Evolutionary conservation across 2,888 invertebrate genomes (phyloP), one percentile per base, ranked within the genome.

Genomic region (Oxyteleia sp.): DNA sequence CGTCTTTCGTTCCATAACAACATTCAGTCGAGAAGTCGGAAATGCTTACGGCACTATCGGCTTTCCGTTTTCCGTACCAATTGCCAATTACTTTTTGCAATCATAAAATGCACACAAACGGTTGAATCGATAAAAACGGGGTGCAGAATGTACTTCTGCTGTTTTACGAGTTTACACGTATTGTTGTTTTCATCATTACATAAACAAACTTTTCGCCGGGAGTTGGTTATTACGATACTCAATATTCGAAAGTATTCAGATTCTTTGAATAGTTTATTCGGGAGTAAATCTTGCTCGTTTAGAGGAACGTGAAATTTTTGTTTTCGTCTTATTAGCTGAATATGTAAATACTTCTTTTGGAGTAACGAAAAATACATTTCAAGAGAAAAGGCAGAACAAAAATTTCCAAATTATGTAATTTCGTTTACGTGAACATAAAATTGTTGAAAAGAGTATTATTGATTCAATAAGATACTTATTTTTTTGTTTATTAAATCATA

Each of bases 1-100:
- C 68, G 61, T 69, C 78, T 69, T 78, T 78, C 69, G 68, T 78
- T 78, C 69, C 78, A 61, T 68, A 59, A 66, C 49, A 51, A 69
- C 47, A 78, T 78, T 68, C 61, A 29, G 16, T 20, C 3, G 75
- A 47, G 13, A 78, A 55, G 16, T 69, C 61, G 78, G 78, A 78
- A 78, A 61, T 38, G 68, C 32, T 68, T 32, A 20, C 18, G 20
- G 47, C 63, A 43, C 53, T 38, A 41, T 61, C 38, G 23, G 29
- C 63, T 64, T 64, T 66, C 57, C 66, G 66, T 80, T 66, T 80
- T 51, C 66, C 66, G 35, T 49, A 59, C 53, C 59, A 45, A 64
- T 80, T 55, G 38, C 55, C 55, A 53, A 79, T 64, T 79, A 63
- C 51, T 80, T 80, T 72, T 72, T 66, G 51, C 59, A 29, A 23